Evolutionary conservation across 2,113 vertebrate genomes (phyloP).

Genomic region (Fulmarus glacialis): DNA sequence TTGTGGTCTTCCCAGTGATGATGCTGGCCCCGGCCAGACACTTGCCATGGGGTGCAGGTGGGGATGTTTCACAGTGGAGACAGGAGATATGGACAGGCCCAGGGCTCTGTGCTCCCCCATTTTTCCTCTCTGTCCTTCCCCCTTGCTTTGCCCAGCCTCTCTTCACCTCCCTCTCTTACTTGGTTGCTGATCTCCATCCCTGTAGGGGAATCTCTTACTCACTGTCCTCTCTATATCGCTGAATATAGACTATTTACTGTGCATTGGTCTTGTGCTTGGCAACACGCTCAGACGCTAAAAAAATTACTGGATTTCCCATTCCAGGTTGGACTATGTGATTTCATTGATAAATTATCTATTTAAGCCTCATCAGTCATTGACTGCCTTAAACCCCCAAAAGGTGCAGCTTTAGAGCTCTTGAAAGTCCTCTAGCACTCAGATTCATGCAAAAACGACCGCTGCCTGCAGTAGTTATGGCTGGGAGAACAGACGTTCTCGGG

Average conservation of each 20-base stretch:
- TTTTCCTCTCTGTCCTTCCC: not conserved
- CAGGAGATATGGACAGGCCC: not conserved
- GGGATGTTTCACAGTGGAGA: rapidly evolving
- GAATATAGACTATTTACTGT: too few relatives aligned
- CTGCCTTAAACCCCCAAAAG: not conserved
- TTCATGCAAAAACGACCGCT: not conserved
- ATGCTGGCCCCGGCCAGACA: rapidly evolving
- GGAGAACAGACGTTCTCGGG: not conserved
- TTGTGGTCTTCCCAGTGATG: not conserved
- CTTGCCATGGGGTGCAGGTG: too few relatives aligned
- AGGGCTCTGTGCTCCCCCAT: rapidly evolving
- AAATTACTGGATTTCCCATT: not conserved
- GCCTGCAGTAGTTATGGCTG: not conserved
- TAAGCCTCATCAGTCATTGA: not conserved
- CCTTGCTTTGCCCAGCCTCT: not conserved
- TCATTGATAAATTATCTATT: not conserved
- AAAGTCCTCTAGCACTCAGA: not conserved
- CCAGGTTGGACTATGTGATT: rapidly evolving
- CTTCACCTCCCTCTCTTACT: not conserved
- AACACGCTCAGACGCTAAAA: rapidly evolving
- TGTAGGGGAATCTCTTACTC: not conserved
- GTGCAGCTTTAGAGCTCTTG: not conserved
- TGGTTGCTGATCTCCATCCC: not conserved
- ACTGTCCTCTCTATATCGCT: not conserved
- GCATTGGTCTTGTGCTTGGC: not conserved